Evolutionary conservation across 2,113 vertebrate species (phyloP).

Genomic region (Aptenodytes forsteri): DNA sequence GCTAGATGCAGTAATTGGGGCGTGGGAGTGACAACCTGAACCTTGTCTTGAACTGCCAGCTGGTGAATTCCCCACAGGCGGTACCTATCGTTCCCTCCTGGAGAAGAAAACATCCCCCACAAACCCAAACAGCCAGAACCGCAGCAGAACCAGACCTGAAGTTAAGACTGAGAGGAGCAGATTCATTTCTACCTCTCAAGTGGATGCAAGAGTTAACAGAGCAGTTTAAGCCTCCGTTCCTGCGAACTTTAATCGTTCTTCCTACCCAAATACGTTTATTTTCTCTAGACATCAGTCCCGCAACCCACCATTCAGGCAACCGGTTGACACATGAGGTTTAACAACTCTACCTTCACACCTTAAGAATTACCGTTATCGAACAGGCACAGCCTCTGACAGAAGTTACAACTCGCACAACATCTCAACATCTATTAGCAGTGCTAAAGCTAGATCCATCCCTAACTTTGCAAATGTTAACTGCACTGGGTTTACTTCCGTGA

Average conservation of each 20-base stretch:
- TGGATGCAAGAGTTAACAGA: not conserved
- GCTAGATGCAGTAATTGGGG: not conserved
- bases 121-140: not conserved
- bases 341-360: not conserved
- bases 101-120: not conserved
- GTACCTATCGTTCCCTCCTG: not conserved
- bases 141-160: not conserved
- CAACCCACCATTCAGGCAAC: not conserved
- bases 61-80: not conserved
- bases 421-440: not conserved
- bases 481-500: not conserved
- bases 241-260: not conserved
- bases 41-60: not conserved
- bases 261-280: not conserved
- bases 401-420: not conserved
- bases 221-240: not conserved
- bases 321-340: not conserved
- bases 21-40: not conserved
- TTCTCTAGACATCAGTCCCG: not conserved
- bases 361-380: not conserved
- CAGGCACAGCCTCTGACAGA: not conserved
- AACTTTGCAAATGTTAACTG: not conserved
- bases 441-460: not conserved
- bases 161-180: not conserved
- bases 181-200: not conserved